These are phyloP conservation scores for Athene cunicularia DNA, from an alignment of 2,113 vertebrate species.

Conservation along the genomic window DNA sequence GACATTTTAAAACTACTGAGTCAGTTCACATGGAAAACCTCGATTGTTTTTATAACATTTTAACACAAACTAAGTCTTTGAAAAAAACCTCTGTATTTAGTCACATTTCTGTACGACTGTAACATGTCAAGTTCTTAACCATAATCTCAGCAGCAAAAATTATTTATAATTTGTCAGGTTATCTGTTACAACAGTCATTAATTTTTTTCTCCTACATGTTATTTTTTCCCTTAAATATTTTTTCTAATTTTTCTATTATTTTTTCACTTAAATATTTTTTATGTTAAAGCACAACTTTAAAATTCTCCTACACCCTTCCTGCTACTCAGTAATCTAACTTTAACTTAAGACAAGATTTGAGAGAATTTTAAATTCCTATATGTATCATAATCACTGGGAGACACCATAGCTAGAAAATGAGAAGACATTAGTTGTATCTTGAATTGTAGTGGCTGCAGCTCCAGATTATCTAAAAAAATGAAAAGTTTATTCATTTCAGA, in stretches of 20 bases:
- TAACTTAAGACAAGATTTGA: background rate
- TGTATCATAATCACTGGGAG: background rate
- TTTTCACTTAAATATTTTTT: background rate
- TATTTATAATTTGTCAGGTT: background rate
- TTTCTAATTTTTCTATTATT: background rate
- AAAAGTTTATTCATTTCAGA: background rate
- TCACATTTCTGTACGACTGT: background rate
- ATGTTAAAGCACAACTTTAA: background rate
- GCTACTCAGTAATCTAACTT: background rate
- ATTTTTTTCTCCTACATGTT: background rate
- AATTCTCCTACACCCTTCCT: background rate
- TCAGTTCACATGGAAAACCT: background rate
- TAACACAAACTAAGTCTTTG: background rate
- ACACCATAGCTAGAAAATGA: background rate
- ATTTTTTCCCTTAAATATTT: background rate
- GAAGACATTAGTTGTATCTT: background rate
- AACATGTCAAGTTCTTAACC: background rate
- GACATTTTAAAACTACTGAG: background rate
- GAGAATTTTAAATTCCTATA: background rate
- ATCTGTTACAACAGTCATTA: background rate
- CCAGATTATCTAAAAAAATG: background rate
- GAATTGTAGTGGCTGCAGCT: background rate
- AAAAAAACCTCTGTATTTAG: background rate
- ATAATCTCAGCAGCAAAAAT: background rate
- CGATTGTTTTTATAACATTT: background rate